Evolutionary conservation across 2,888 invertebrate species (phyloP).

Genomic region (Drosophila maculinotata): DNA sequence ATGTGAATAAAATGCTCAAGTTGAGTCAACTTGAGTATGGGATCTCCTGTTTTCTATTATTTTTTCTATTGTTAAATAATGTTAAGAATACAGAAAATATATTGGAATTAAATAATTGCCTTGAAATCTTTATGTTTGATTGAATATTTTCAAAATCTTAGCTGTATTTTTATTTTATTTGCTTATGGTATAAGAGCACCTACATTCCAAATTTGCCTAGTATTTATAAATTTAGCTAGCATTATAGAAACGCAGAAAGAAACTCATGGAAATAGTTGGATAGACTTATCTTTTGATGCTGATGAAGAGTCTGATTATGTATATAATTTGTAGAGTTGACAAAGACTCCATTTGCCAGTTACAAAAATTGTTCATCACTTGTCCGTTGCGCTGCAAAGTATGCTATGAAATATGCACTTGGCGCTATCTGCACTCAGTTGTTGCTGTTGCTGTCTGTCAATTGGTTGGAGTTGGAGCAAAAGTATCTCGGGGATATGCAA

Average conservation of each 20-base stretch:
- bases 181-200: background rate
- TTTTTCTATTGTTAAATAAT: no score
- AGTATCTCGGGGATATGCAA: slow-evolving; percentile 33
- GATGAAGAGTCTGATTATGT: background rate
- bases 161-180: no score
- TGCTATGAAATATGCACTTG: slow-evolving; percentile 7
- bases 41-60: no score
- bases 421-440: background rate
- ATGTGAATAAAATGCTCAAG: background rate
- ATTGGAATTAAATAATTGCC: no score
- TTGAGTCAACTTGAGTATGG: background rate
- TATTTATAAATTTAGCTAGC: no score
- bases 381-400: slow-evolving; percentile 22
- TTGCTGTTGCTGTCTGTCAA: no score
- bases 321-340: background rate
- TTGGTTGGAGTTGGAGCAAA: background rate
- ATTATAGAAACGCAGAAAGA: no score
- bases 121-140: no score
- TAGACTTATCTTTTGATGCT: background rate
- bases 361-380: background rate
- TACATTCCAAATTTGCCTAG: no score
- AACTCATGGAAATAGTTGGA: background rate
- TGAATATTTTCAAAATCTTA: no score
- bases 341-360: background rate
- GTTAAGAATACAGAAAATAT: no score